Conservation (phyloP, 2,888 invertebrate species). For the Macrosiphum euphorbiae region DNA sequence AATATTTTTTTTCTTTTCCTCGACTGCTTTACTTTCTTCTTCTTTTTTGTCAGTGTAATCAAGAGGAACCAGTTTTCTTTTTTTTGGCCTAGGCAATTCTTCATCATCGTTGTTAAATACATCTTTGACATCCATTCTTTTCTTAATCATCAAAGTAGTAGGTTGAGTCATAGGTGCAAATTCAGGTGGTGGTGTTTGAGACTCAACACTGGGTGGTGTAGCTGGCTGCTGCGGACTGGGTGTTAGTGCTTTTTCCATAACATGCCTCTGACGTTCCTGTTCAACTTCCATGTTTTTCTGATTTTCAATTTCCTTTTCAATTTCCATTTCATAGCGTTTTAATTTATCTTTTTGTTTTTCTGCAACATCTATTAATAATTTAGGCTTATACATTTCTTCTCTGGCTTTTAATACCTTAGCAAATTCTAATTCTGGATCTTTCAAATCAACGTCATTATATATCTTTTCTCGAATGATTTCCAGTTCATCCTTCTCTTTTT, state of each 20-base stretch:
- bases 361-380: constrained; percentile 78
- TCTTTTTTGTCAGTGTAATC: constrained; percentile 75
- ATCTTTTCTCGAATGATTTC: constrained; percentile 85
- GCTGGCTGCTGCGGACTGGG: constrained; percentile 59
- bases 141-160: constrained; percentile 71
- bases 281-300: constrained; percentile 69
- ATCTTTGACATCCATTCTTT: constrained; percentile 85
- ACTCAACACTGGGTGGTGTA: constrained; percentile 67
- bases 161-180: constrained; percentile 47
- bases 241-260: constrained; percentile 35
- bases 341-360: constrained; percentile 70
- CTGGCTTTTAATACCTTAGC: constrained; percentile 81
- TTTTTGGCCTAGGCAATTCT: constrained; percentile 74
- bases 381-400: constrained; percentile 87
- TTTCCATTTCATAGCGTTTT: constrained; percentile 67
- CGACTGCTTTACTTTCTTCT: constrained; percentile 80
- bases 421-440: constrained; percentile 78
- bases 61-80: constrained; percentile 84
- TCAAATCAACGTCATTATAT: constrained; percentile 75
- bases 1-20: constrained; percentile 96
- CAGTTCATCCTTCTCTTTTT: constrained; percentile 89
- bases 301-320: constrained; percentile 70
- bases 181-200: constrained; percentile 69
- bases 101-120: constrained; percentile 90
- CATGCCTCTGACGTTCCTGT: constrained; percentile 69